Conservation (phyloP, 2,888 invertebrate species). For the Cataglyphis rosenhaueri region DNA sequence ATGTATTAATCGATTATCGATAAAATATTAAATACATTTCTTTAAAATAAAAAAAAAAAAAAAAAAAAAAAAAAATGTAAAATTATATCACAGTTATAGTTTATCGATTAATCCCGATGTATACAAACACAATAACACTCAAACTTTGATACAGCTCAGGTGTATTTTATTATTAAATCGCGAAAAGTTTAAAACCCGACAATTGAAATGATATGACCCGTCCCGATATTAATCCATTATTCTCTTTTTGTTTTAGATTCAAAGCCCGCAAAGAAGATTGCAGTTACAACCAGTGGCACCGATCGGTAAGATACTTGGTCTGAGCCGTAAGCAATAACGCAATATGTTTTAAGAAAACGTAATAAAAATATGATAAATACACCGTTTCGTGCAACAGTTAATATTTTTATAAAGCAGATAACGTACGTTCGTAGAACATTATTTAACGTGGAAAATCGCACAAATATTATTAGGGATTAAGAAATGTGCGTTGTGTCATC, state of each 20-base stretch:
- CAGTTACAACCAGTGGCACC: slow-evolving; percentile 5
- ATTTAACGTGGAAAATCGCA: not conserved
- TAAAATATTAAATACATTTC: slow-evolving; percentile 15
- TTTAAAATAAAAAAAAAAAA: no score
- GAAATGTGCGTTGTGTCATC: slow-evolving; percentile 51
- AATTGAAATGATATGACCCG: slow-evolving; percentile 33
- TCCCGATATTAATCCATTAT: slow-evolving; percentile 34
- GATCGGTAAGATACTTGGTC: slow-evolving; percentile 38
- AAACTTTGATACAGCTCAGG: slow-evolving; percentile 17
- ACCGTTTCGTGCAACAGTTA: not conserved
- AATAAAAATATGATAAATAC: slow-evolving; percentile 24
- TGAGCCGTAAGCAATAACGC: slow-evolving; percentile 26
- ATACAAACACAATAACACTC: slow-evolving; percentile 15
- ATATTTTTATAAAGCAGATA: slow-evolving; percentile 15
- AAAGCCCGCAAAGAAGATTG: slow-evolving; percentile 38
- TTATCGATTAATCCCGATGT: not conserved
- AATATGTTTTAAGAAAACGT: slow-evolving; percentile 34
- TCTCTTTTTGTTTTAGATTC: slow-evolving; percentile 42
- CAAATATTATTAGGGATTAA: not conserved
- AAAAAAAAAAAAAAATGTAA: not conserved
- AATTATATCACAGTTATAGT: not conserved
- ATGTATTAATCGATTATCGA: not conserved
- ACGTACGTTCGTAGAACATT: not conserved
- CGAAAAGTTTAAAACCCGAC: slow-evolving; percentile 32
- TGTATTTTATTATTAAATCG: slow-evolving; percentile 32